Base-by-base conservation (phyloP, 1,140 invertebrate genomes). In the Helicorthomorpha holstii region DNA sequence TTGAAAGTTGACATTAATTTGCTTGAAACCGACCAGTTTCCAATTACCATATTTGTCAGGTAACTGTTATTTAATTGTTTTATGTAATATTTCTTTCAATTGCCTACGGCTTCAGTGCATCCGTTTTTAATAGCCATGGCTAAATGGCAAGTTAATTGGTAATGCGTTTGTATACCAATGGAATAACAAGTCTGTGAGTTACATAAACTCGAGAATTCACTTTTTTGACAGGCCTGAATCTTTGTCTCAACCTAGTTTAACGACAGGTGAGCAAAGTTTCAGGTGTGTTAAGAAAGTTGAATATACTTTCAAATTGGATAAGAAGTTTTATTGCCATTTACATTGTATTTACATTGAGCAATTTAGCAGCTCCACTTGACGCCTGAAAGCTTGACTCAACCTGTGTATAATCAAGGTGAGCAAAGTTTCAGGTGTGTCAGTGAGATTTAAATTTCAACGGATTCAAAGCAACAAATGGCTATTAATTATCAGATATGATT, bases 361-460 rank as follows among this genome's bases (percentile, higher is more conserved):
- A 52, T 52, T 54, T 50, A 24, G 22, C 49, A 51, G 14, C 49
- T 16, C n/a, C 14, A 54, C 53, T 54, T 42, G 41, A 52, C 58
- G 60, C 63, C 63, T 64, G 63, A 64, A 62, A 63, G 58, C 60
- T 57, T 59, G 58, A 58, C 57, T 57, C 57, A 57, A 50, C 56
- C 58, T 57, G 51, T 52, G 57, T 54, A 55, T 24, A n/a, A 41
- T 44, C 54, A 58, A 58, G 58, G 58, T 59, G 58, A 59, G 58
- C 58, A 59, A 59, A 59, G 58, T 59, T 59, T 59, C 58, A 59
- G 58, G 58, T 58, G 58, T 59, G 58, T 58, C 52, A 54, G 55
- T 51, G 56, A 51, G 14, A 27, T 24, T 29, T 50, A 12, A 21
- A 46, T 22, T 7, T 7, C 44, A 46, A 7, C 44, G 19, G 7